Base-by-base conservation (phyloP, 2,113 vertebrate genomes). In the Phyllostomus discolor region DNA sequence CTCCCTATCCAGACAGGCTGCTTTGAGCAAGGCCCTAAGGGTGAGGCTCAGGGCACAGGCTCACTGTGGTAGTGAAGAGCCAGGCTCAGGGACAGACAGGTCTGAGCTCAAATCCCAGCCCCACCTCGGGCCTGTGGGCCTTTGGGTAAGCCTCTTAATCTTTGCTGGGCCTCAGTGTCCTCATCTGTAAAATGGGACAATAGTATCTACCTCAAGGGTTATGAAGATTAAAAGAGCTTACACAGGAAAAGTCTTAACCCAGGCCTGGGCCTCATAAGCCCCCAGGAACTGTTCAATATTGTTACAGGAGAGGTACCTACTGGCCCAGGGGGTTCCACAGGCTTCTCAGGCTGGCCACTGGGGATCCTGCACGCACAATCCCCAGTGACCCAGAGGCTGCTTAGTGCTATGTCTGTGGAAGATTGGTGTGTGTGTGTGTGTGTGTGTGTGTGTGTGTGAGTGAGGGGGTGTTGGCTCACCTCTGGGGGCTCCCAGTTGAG, bases 401-500 rank as follows among this genome's bases (percentile, higher is more conserved):
- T 64, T 33, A 7, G 8, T 7, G 8, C 17, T 28, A 41, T 14
- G 14, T 66, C 48, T n/a, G 12, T 72, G 11, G 66, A 31, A 78
- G 50, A 54, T 7, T 19, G 28, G 5, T 22, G 43, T 8, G 8
- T 38, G 28, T 3, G 1, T 28, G 43, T 8, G 8, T 28, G 59
- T 43, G 43, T 43, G 43, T 43, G 43, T 43, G 43, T 43, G 43
- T 41, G 38, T 41, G 38, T 41, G 38, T 41, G 38, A 3, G 38
- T 41, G 1, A 9, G 31, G 6, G 10, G 6, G 4, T 5, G 6
- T 14, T 4, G 43, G 6, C 93, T 97, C 85, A 99, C 99, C 99
- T 99, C 99, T 0, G 99, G 99, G 24, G 99, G 98, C 67, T 98
- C 98, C 99, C 99, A 99, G 2, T 99, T 97, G 0, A 98, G 59